Evolutionary conservation across 2,888 invertebrate species (phyloP), one percentile per base, ranked within the genome.

Genomic region (Scelioninae gen. 2): DNA sequence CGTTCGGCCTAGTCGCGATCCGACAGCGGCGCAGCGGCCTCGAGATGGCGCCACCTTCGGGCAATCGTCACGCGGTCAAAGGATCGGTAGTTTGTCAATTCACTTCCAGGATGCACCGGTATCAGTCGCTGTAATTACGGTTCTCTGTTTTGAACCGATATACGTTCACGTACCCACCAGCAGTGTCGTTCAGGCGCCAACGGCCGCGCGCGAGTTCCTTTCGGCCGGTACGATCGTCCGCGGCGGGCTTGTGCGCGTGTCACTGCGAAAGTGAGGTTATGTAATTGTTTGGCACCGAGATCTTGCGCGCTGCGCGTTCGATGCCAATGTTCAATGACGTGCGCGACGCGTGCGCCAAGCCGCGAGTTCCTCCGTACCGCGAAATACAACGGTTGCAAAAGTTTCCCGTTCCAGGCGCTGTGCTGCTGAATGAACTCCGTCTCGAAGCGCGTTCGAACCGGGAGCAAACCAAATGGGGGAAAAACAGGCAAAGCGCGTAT

Each of bases 141-240:
- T 78, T 75, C 75, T 75, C 61, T 61, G 76, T 76, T 81, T n/a
- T 81, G 77, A 81, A 80, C n/a, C 78, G 78, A 68, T 50, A 53
- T 16, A 61, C 61, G 60, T 65, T 57, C 60, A 28, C 72, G 65
- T 76, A 77, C 71, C 76, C 77, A 78, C 79, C 78, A 78, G 76
- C 76, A 77, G 75, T 77, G 74, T 73, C 73, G 71, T 77, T 80
- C 18, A 39, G 60, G 41, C 46, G 37, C 41, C 52, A 80, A 81
- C 79, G 78, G 77, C 77, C 77, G n/a, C 37, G 58, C 79, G 79
- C 77, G 77, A 55, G 65, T 55, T 33, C 9, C 9, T 5, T 31
- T 39, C 16, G 52, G 7, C 45, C 43, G 41, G 50, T 39, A 16
- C 76, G 76, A 69, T 72, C 25, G 37, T 7, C 58, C 69, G 70